Conservation (phyloP, 30 jellyfish, hydroid and myxozoan species). For the Phacellophora camtschatica region DNA sequence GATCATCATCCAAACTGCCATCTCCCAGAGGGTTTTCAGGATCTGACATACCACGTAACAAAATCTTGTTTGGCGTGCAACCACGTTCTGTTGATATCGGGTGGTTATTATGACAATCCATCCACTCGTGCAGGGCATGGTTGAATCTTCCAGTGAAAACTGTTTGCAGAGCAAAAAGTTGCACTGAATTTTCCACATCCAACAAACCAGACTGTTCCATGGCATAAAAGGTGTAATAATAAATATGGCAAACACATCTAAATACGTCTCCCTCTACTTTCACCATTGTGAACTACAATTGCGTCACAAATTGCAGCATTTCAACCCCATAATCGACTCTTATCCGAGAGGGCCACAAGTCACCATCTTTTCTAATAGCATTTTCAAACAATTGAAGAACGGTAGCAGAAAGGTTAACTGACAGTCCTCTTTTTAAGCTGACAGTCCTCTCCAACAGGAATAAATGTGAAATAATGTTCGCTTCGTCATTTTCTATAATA, state of each 20-base stretch:
- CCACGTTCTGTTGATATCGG: slow-evolving; percentile 3
- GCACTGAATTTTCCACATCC: not conserved
- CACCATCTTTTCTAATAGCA: not conserved
- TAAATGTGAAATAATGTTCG: not conserved
- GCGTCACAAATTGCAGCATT: not conserved
- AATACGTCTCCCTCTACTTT: slow-evolving; percentile 44
- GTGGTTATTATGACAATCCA: not conserved
- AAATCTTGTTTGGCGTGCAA: not conserved
- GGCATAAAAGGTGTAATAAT: slow-evolving; percentile 3
- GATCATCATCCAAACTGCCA: not conserved
- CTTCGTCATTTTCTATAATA: too few species aligned
- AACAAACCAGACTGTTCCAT: slow-evolving; percentile 19
- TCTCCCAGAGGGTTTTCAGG: slow-evolving; percentile 3
- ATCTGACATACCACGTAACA: slow-evolving; percentile 28
- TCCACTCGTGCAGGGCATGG: slow-evolving; percentile 3
- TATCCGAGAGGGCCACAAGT: not conserved
- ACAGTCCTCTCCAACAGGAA: not conserved
- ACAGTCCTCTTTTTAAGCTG: not conserved
- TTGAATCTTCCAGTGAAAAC: not conserved
- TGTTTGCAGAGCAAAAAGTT: slow-evolving; percentile 22
- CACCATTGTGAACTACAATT: slow-evolving; percentile 33
- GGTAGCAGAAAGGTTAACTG: not conserved
- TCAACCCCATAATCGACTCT: slow-evolving; percentile 48
- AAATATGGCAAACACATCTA: slow-evolving; percentile 37
- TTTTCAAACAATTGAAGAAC: not conserved